Conservation (phyloP, 2,113 vertebrate genomes). For the Perca fluviatilis region DNA sequence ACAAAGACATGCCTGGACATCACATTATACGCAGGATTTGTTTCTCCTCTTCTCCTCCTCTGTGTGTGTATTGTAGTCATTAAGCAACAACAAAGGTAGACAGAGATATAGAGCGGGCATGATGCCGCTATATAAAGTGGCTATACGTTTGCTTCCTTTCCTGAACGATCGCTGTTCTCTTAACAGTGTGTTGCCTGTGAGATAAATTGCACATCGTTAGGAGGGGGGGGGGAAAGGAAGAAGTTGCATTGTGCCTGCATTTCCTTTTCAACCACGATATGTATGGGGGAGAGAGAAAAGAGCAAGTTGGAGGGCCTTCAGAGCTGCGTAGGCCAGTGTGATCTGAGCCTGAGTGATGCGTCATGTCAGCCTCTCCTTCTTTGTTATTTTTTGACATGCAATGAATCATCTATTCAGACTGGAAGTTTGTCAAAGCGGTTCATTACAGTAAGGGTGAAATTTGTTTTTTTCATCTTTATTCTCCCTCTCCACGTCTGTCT, state of each 20-base stretch:
- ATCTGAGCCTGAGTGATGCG: slow-evolving; percentile 43
- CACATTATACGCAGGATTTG: slow-evolving; percentile 72
- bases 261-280: neutral
- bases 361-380: slow-evolving; percentile 45
- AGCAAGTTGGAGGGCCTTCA: slow-evolving; percentile 16
- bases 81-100: slow-evolving; percentile 57
- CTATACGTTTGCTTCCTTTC: neutral
- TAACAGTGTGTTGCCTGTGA: neutral
- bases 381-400: slow-evolving; percentile 45
- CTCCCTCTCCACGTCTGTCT: neutral
- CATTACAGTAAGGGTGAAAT: slow-evolving; percentile 54
- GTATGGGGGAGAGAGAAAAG: slow-evolving; percentile 21
- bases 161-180: neutral
- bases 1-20: slow-evolving; percentile 76
- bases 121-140: slow-evolving; percentile 2
- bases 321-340: slow-evolving; percentile 25
- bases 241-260: neutral
- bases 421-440: slow-evolving; percentile 63
- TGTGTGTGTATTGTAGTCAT: slow-evolving; percentile 60
- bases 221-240: neutral
- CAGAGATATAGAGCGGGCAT: neutral
- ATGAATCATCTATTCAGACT: slow-evolving; percentile 32
- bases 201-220: slow-evolving; percentile 22
- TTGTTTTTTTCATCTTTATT: slow-evolving; percentile 27
- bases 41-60: slow-evolving; percentile 59